Percentiles rank a stretch among this genome's conserved stretches.
Conservation (phyloP, 2,113 vertebrate genomes). For the Propithecus coquereli region DNA sequence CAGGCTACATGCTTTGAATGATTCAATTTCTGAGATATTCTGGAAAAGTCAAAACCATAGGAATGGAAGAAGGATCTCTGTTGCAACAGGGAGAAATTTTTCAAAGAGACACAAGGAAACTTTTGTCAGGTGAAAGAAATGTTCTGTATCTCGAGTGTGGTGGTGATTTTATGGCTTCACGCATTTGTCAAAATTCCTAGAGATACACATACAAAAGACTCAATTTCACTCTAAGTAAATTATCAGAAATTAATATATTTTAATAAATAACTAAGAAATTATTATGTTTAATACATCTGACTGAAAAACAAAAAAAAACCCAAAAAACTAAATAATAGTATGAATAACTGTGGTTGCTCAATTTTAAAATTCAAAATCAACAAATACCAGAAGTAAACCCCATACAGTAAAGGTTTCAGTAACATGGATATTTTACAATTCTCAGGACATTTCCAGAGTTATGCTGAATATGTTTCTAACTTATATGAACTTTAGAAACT, state of each 20-base stretch:
- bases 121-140: not conserved
- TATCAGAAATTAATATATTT: not conserved
- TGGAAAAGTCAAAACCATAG: not conserved
- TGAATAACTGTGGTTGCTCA: not conserved
- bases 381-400: not conserved
- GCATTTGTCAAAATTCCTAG: not conserved
- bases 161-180: not conserved
- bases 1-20: not conserved
- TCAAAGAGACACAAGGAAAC: not conserved
- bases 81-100: not conserved
- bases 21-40: not conserved
- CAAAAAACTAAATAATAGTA: too few species aligned
- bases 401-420: not conserved
- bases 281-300: not conserved
- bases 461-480: not conserved
- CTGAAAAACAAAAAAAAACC: not conserved
- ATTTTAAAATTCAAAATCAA: not conserved
- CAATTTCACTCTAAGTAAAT: not conserved
- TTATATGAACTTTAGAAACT: not conserved
- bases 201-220: not conserved
- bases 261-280: not conserved
- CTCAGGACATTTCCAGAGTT: not conserved
- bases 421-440: not conserved
- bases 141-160: not conserved
- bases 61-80: not conserved